A percentile compares a stretch with the other conserved stretches of the same genome.
These are phyloP conservation scores for Pitta sordida DNA, from an alignment of 2,113 vertebrate species.

Conservation along the genomic window DNA sequence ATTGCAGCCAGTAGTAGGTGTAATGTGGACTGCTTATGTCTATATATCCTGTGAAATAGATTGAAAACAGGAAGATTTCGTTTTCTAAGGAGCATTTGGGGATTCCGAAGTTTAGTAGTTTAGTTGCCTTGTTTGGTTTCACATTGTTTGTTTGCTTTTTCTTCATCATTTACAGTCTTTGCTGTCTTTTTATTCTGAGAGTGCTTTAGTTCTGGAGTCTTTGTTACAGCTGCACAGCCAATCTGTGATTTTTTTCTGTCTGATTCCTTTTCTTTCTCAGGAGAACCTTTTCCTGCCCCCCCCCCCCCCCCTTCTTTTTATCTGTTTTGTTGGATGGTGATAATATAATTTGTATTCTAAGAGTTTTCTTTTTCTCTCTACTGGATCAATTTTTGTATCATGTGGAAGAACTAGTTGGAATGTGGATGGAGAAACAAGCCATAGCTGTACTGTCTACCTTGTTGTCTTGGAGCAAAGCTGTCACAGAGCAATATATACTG, in stretches of 20 bases:
- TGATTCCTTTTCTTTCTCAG: background rate
- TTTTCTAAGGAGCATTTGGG: background rate
- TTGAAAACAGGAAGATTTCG: background rate
- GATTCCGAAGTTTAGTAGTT: background rate
- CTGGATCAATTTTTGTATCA: background rate
- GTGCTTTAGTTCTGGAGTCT: background rate
- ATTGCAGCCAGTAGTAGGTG: background rate
- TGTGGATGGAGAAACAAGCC: background rate
- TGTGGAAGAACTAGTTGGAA: background rate
- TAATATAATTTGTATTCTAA: background rate
- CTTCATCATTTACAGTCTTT: background rate
- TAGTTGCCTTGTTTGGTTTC: background rate
- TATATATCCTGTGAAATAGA: background rate
- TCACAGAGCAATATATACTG: background rate
- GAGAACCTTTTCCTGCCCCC: background rate
- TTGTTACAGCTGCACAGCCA: background rate
- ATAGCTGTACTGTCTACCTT: background rate
- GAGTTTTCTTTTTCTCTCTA: background rate
- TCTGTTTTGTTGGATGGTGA: background rate
- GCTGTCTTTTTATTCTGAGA: background rate
- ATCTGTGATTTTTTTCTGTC: background rate
- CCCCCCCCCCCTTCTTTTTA: background rate
- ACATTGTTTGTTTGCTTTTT: background rate
- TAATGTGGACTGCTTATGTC: background rate
- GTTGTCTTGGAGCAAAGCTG: background rate